A percentile compares a stretch with the other conserved stretches of the same genome.
phyloP scores from a whole-genome alignment of 2,113 vertebrate genomes.

The Colaptes auratus region DNA sequence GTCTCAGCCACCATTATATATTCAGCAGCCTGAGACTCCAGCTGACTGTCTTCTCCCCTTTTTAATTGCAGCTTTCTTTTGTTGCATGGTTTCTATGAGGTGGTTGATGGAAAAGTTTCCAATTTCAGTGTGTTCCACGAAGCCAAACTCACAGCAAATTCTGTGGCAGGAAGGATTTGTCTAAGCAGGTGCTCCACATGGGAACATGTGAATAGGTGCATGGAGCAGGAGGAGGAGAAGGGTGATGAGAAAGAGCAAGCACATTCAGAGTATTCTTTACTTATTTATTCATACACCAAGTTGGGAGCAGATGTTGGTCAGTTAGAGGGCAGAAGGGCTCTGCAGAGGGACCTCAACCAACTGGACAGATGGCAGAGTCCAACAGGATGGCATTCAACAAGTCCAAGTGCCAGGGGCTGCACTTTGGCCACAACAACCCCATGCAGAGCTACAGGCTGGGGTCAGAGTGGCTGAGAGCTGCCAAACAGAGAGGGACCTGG shows the following conservation, averaged over 20 bases:
- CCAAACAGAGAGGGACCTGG: too few relatives aligned
- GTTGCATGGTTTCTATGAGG: not conserved
- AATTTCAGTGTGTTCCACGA: not conserved
- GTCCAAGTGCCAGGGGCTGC: too few relatives aligned
- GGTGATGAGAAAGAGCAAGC: not conserved
- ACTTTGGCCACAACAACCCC: too few relatives aligned
- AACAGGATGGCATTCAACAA: too few relatives aligned
- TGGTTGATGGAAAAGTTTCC: not conserved
- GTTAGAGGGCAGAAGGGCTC: too few relatives aligned
- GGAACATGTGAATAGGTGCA: not conserved
- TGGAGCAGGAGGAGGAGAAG: not conserved
- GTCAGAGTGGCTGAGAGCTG: too few relatives aligned
- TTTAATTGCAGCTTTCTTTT: not conserved
- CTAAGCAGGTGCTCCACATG: not conserved
- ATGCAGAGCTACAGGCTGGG: too few relatives aligned
- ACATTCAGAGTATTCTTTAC: accelerated
- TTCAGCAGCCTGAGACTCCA: not conserved
- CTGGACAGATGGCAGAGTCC: too few relatives aligned
- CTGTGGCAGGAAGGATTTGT: not conserved
- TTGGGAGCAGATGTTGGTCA: too few relatives aligned
- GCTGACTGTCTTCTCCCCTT: not conserved
- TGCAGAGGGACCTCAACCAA: too few relatives aligned
- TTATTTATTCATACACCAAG: too few relatives aligned
- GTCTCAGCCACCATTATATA: not conserved
- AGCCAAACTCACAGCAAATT: not conserved